Evolutionary conservation across 2,888 invertebrate species (phyloP).

Genomic region (Cybosia mesomella): DNA sequence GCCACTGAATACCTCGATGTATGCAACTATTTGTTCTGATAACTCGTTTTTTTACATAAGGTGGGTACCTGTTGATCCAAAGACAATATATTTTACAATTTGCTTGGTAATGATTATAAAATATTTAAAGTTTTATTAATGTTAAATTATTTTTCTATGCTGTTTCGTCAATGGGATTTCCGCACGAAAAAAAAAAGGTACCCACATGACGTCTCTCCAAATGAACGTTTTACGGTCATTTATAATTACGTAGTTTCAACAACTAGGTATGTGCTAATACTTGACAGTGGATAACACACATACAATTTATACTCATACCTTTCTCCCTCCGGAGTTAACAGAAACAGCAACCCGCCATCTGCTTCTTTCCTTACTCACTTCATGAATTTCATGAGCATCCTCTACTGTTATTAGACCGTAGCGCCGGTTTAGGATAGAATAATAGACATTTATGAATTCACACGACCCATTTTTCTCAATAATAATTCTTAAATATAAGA

Average conservation of each 20-base stretch:
- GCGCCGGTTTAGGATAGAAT: not conserved
- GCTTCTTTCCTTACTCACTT: not conserved
- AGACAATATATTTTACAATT: not conserved
- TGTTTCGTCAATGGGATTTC: not conserved
- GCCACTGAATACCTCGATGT: constrained; percentile 31
- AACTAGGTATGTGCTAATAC: not conserved
- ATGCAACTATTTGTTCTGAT: constrained; percentile 36
- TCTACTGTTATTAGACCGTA: not conserved
- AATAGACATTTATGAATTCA: not conserved
- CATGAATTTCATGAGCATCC: not conserved
- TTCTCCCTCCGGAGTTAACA: not conserved
- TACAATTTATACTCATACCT: not conserved
- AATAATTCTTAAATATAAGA: constrained; percentile 12
- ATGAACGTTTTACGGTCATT: not conserved
- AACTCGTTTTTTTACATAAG: constrained; percentile 22
- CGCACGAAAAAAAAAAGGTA: too few species aligned
- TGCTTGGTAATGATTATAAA: not conserved
- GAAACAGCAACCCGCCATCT: not conserved
- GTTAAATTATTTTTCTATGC: not conserved
- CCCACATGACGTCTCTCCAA: not conserved
- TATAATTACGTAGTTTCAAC: not conserved
- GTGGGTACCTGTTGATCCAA: constrained; percentile 15
- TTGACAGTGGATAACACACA: not conserved
- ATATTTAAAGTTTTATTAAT: not conserved
- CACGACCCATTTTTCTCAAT: constrained; percentile 8